These are phyloP conservation scores for Notolabrus celidotus DNA, from an alignment of 2,797 vertebrate species.

Conservation along the genomic window DNA sequence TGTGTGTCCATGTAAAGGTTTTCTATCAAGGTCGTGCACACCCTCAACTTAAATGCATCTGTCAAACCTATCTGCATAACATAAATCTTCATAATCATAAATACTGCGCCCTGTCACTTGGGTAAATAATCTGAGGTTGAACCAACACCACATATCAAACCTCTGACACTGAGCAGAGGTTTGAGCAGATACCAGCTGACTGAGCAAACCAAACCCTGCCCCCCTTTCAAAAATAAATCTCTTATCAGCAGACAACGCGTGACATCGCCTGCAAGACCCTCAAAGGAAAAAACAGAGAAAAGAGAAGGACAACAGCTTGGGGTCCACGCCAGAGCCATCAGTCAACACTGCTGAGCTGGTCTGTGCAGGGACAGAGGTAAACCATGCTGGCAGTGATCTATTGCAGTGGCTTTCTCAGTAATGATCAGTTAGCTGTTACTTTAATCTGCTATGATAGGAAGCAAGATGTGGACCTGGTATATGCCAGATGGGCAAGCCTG, in stretches of 20 bases:
- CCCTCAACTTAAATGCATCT: conserved; percentile 15
- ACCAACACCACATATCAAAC: conserved; percentile 42
- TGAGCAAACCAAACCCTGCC: conserved; percentile 3
- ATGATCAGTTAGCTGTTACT: conserved; percentile 9
- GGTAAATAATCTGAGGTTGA: conserved; percentile 50
- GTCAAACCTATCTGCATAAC: conserved; percentile 6
- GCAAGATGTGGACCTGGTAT: not conserved
- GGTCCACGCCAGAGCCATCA: conserved; percentile 17
- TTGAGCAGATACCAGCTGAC: not conserved
- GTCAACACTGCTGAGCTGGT: conserved; percentile 21
- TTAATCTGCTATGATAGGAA: conserved; percentile 23
- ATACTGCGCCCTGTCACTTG: not conserved
- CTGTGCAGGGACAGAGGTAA: conserved; percentile 11
- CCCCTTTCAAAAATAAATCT: conserved; percentile 25
- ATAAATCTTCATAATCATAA: conserved; percentile 46
- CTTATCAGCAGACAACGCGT: conserved; percentile 44
- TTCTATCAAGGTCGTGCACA: conserved; percentile 17
- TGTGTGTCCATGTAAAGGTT: conserved; percentile 6
- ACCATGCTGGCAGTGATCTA: conserved; percentile 8
- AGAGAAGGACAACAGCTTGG: not conserved
- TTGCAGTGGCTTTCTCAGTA: conserved; percentile 2
- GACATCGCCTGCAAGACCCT: conserved; percentile 14
- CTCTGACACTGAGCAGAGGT: conserved; percentile 19
- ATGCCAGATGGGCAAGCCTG: not conserved
- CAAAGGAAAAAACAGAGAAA: conserved; percentile 9